Evolutionary conservation across 2,797 vertebrate species (phyloP).

Genomic region (Brachymystax lenok): DNA sequence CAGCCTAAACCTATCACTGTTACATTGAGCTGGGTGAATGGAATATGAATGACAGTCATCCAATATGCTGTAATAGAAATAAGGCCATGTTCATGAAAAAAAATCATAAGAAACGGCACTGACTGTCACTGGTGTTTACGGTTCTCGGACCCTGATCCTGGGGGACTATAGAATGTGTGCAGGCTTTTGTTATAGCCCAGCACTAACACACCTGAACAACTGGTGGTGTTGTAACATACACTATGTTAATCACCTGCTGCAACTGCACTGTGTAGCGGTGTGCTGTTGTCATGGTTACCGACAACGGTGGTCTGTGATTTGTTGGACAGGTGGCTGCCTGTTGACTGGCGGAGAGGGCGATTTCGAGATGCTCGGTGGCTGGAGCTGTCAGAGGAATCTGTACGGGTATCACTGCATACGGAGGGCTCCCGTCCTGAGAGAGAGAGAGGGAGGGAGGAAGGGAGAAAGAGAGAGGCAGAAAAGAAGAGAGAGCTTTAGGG

Average conservation of each 20-base stretch:
- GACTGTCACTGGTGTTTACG: no score
- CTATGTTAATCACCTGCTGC: slow-evolving; percentile 79
- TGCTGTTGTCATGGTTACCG: slow-evolving; percentile 88
- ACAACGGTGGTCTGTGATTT: slow-evolving; percentile 98
- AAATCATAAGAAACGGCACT: no score
- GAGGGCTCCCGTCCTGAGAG: slow-evolving; percentile 92
- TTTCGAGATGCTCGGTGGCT: slow-evolving; percentile 84
- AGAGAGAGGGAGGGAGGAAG: not conserved
- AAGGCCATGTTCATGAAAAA: no score
- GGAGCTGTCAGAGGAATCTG: slow-evolving; percentile 96
- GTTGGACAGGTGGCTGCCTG: slow-evolving; percentile 95
- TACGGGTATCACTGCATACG: slow-evolving; percentile 96
- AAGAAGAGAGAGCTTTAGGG: not conserved
- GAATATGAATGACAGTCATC: no score
- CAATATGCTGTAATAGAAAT: no score
- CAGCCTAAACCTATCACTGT: no score
- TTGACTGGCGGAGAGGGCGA: slow-evolving; percentile 89
- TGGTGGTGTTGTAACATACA: not conserved
- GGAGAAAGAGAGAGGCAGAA: not conserved
- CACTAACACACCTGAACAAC: not conserved
- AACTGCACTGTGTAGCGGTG: slow-evolving; percentile 87
- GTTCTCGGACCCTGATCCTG: not conserved
- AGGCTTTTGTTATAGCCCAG: not conserved
- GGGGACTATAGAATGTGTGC: not conserved
- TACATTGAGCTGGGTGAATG: no score